A percentile compares a stretch with the other conserved stretches of the same genome.
phyloP scores from a whole-genome alignment of 2,888 invertebrate species.

The Theodoxus fluviatilis region DNA sequence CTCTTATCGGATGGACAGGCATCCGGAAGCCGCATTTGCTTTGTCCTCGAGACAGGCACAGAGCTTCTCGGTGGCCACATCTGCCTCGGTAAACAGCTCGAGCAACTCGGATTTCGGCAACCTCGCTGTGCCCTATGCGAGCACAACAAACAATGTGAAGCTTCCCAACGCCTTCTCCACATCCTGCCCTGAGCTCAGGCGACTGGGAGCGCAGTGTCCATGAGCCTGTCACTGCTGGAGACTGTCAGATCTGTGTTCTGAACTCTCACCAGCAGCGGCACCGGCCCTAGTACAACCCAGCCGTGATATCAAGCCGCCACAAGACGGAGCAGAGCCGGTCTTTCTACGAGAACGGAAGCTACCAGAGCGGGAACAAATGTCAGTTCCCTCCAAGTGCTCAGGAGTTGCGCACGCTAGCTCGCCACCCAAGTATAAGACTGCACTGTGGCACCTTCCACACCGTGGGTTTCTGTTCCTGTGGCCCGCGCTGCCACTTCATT shows the following conservation, averaged over 20 bases:
- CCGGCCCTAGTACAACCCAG: conserved; percentile 27
- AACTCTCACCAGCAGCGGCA: conserved; percentile 42
- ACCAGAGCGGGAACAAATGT: conserved; percentile 98
- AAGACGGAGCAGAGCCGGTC: conserved; percentile 98
- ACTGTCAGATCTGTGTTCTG: conserved; percentile 27
- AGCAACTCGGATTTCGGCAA: too few relatives aligned
- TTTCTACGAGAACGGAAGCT: conserved; percentile 84
- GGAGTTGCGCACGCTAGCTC: conserved; percentile 89
- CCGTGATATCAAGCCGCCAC: conserved; percentile 72
- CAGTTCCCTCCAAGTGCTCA: conserved; percentile 96
- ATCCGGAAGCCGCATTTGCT: background rate
- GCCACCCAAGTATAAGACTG: conserved; percentile 99
- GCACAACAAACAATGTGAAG: background rate
- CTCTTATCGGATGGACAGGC: too few relatives aligned
- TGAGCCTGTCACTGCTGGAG: conserved; percentile 64
- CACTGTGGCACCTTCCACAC: conserved; percentile 94
- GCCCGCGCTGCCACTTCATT: conserved; percentile 96
- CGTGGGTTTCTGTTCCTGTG: conserved; percentile 96
- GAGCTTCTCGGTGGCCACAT: too few relatives aligned
- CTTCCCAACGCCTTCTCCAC: too few relatives aligned
- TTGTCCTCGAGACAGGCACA: too few relatives aligned
- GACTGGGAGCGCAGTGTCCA: conserved; percentile 81
- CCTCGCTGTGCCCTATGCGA: background rate
- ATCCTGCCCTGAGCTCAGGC: conserved; percentile 66
- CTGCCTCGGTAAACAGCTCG: too few relatives aligned